These are phyloP conservation scores for Drosophila imparisetae DNA, from an alignment of 2,888 invertebrate genomes.

Conservation along the genomic window DNA sequence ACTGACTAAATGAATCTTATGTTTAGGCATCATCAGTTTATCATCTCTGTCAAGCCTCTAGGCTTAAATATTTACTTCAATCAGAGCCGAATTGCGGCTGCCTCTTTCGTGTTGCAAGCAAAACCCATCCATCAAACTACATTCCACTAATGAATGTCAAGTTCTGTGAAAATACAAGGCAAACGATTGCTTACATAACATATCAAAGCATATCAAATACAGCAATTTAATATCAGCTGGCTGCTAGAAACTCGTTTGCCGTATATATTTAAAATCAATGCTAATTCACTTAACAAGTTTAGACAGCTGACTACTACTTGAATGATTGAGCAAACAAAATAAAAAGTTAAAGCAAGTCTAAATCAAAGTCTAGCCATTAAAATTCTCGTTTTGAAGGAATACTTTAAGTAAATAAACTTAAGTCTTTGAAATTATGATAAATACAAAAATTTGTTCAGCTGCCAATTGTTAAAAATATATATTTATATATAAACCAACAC, in stretches of 20 bases:
- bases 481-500: constrained; percentile 16
- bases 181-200: constrained; percentile 37
- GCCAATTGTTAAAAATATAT: constrained; percentile 27
- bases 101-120: constrained; percentile 15
- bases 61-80: neutral
- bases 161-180: constrained; percentile 30
- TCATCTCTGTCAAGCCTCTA: neutral
- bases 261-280: constrained; percentile 28
- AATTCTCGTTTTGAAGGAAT: neutral
- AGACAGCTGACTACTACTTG: constrained; percentile 11
- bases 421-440: neutral
- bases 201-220: constrained; percentile 12
- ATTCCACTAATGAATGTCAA: constrained; percentile 34
- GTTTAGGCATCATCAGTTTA: neutral
- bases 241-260: constrained; percentile 35
- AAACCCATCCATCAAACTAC: constrained; percentile 28
- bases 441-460: constrained; percentile 13
- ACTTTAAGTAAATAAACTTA: neutral
- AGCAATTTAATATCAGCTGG: constrained; percentile 17
- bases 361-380: neutral
- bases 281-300: constrained; percentile 40
- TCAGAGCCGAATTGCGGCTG: constrained; percentile 3
- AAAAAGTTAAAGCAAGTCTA: neutral
- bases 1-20: neutral
- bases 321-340: constrained; percentile 6